Conservation (phyloP, 2,797 vertebrate genomes). For the Triplophysa bombifrons region DNA sequence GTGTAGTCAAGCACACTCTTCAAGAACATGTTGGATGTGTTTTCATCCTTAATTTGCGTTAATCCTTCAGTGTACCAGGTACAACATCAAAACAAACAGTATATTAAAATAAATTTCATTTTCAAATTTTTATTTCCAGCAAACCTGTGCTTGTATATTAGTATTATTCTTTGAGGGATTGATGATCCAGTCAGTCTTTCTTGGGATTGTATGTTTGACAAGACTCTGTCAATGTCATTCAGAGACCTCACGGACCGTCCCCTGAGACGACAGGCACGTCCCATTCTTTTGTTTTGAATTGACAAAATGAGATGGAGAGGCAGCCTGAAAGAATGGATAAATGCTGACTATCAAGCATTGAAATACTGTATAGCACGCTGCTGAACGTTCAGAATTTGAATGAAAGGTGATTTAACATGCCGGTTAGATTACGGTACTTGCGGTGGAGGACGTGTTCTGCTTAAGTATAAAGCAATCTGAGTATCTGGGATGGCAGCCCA, state of each 20-base stretch:
- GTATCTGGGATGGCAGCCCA: slow-evolving; percentile 34
- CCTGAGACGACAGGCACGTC: slow-evolving; percentile 14
- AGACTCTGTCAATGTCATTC: slow-evolving; percentile 24
- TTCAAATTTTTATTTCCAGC: no score
- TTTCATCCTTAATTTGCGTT: background rate
- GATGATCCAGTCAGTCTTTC: slow-evolving; percentile 1
- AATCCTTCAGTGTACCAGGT: background rate
- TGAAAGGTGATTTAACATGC: slow-evolving; percentile 37
- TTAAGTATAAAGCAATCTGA: slow-evolving; percentile 36
- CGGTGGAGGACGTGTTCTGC: slow-evolving; percentile 28
- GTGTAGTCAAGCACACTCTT: background rate
- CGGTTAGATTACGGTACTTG: slow-evolving; percentile 1
- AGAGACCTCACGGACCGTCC: slow-evolving; percentile 22
- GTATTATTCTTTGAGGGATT: slow-evolving; percentile 7
- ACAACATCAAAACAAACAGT: background rate
- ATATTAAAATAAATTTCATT: no score
- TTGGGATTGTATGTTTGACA: slow-evolving; percentile 16
- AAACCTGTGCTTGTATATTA: background rate
- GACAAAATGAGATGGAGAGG: slow-evolving; percentile 11
- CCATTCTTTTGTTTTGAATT: slow-evolving; percentile 2
- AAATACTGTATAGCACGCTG: slow-evolving; percentile 17
- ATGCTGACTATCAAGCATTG: slow-evolving; percentile 9
- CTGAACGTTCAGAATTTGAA: slow-evolving; percentile 26
- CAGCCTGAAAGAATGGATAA: slow-evolving; percentile 10
- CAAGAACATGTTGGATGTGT: background rate